Percentiles rank a stretch among this genome's conserved stretches.
Evolutionary conservation across 2,797 vertebrate species (phyloP).

Genomic region (Amphiprion clarkii): DNA sequence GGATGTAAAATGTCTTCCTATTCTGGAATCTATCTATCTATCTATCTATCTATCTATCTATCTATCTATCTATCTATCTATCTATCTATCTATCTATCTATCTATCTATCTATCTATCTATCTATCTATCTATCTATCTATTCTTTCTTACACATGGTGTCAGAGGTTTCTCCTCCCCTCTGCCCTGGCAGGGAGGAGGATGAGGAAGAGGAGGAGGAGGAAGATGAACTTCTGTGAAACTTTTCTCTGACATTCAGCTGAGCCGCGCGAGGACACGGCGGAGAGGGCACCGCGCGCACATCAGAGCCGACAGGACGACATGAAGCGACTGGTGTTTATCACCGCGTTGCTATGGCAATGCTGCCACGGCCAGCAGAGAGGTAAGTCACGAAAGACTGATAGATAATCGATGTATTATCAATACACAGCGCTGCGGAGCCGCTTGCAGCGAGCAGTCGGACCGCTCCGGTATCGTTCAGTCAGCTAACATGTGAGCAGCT

Average conservation of each 20-base stretch:
- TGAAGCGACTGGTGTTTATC: conserved; percentile 65
- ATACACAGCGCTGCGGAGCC: not conserved
- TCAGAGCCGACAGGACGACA: conserved; percentile 23
- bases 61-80: conserved; percentile 13
- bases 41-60: conserved; percentile 16
- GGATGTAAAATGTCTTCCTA: too few relatives aligned
- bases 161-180: not conserved
- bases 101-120: conserved; percentile 29
- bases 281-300: conserved; percentile 32
- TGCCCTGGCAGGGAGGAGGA: not conserved
- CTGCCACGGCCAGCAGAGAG: conserved; percentile 76
- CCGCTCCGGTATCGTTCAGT: conserved; percentile 2
- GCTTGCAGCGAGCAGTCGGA: too few relatives aligned
- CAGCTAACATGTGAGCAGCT: conserved; percentile 8
- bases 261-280: conserved; percentile 32
- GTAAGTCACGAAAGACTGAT: conserved; percentile 63
- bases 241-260: conserved; percentile 42
- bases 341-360: conserved; percentile 75
- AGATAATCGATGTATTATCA: conserved; percentile 32
- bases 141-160: not conserved
- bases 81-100: conserved; percentile 23
- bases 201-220: conserved; percentile 1
- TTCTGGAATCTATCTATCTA: not conserved
- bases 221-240: conserved; percentile 53
- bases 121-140: conserved; percentile 14